Evolutionary conservation across 2,797 vertebrate species (phyloP).

Genomic region (Danio kyathit): DNA sequence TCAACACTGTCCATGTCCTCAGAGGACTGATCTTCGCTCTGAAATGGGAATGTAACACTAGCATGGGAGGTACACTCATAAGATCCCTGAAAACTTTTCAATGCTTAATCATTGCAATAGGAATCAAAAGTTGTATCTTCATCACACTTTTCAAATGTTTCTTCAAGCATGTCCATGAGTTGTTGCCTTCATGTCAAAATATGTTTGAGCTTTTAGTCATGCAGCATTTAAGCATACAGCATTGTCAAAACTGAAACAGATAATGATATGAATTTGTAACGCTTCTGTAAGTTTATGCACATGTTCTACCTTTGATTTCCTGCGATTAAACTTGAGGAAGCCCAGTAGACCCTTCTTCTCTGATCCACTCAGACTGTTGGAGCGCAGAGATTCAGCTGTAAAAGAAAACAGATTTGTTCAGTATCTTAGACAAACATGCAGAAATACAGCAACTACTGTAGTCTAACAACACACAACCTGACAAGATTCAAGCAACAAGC

Average conservation of each 20-base stretch:
- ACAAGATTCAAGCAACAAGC: too few species aligned
- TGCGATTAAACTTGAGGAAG: slow-evolving; percentile 86
- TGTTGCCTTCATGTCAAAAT: background rate
- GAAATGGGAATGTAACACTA: slow-evolving; percentile 72
- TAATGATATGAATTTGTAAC: background rate
- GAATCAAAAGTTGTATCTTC: background rate
- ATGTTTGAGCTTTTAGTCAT: background rate
- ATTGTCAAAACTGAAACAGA: background rate
- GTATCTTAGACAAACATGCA: background rate
- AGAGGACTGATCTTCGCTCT: slow-evolving; percentile 73
- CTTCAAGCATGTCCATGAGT: background rate
- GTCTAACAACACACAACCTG: background rate
- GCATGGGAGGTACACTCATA: slow-evolving; percentile 67
- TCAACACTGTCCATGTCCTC: slow-evolving; percentile 76
- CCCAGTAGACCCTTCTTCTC: slow-evolving; percentile 90
- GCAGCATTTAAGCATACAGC: background rate
- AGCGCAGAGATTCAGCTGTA: slow-evolving; percentile 79
- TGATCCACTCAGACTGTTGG: slow-evolving; percentile 75
- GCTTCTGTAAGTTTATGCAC: background rate
- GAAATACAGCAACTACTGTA: background rate
- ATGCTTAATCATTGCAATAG: background rate
- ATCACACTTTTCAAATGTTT: background rate
- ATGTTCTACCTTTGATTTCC: slow-evolving; percentile 85
- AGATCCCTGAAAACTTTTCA: slow-evolving; percentile 57
- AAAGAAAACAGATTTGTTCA: slow-evolving; percentile 25